phyloP scores from a whole-genome alignment of 1,140 invertebrate genomes.

The Frieseomelitta varia region DNA sequence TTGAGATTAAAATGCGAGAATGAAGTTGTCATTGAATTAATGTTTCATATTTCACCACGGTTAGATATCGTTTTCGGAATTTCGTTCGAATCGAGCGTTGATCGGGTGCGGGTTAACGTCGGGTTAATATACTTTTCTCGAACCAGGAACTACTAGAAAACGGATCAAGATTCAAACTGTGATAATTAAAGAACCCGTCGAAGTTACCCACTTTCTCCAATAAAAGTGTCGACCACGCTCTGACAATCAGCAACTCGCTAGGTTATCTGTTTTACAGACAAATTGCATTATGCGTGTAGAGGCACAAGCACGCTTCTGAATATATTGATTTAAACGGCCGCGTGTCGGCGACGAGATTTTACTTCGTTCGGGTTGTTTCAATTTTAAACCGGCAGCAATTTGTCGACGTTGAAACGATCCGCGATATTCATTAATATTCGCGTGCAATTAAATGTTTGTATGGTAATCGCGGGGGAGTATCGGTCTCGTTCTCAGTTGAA shows the following conservation, averaged over 20 bases:
- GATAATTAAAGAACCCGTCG: constrained; percentile 30
- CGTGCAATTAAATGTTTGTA: constrained; percentile 6
- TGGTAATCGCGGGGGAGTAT: constrained; percentile 1
- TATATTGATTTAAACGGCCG: constrained; percentile 42
- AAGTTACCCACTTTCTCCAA: constrained; percentile 13
- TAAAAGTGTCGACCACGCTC: constrained; percentile 3
- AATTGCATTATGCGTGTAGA: constrained; percentile 27
- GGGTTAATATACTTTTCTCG: background rate
- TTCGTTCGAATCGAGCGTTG: background rate
- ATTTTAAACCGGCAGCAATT: background rate
- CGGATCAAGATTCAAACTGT: background rate
- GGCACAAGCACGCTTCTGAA: background rate
- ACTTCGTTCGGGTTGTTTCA: background rate
- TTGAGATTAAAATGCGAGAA: no score
- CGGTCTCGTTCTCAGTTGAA: constrained; percentile 11
- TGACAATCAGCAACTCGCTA: background rate
- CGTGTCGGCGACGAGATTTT: background rate
- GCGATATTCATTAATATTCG: constrained; percentile 29
- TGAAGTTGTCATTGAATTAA: no score
- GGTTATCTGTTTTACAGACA: constrained; percentile 40
- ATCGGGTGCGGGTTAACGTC: background rate
- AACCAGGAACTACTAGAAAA: constrained; percentile 1
- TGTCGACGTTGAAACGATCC: background rate
- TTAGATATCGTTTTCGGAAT: background rate
- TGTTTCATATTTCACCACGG: no score